Percentiles rank a stretch among this genome's conserved stretches.
phyloP scores from a whole-genome alignment of 1,140 invertebrate genomes.

The Chrysoperla carnea region DNA sequence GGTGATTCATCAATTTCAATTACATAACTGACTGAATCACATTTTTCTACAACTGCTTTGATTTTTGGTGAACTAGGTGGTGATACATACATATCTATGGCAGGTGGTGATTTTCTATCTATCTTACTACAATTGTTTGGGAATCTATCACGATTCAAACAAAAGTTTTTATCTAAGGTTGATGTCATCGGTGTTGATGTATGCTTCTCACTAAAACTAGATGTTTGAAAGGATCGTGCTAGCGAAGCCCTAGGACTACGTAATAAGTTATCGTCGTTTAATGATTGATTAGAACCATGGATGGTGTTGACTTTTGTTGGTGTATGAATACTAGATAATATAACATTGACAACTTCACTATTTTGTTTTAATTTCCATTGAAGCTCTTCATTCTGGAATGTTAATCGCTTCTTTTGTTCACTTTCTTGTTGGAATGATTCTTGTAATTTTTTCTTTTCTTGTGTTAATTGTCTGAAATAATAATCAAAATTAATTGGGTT shows the following conservation, averaged over 20 bases:
- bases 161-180: background rate
- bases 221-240: slow-evolving; percentile 13
- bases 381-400: slow-evolving; percentile 71
- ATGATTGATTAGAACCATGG: slow-evolving; percentile 2
- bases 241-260: slow-evolving; percentile 14
- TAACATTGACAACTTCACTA: slow-evolving; percentile 35
- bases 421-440: slow-evolving; percentile 50
- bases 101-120: too few relatives aligned
- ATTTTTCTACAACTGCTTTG: slow-evolving; percentile 64
- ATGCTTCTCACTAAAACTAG: slow-evolving; percentile 17
- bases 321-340: background rate
- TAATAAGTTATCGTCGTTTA: slow-evolving; percentile 11
- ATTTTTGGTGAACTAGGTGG: slow-evolving; percentile 43
- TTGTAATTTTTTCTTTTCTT: slow-evolving; percentile 49
- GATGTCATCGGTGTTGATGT: slow-evolving; percentile 4
- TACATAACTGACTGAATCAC: slow-evolving; percentile 68
- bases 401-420: slow-evolving; percentile 56
- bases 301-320: background rate
- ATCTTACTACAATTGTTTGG: background rate
- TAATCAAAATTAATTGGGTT: too few relatives aligned
- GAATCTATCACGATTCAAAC: background rate
- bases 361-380: slow-evolving; percentile 68
- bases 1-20: slow-evolving; percentile 57
- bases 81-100: slow-evolving; percentile 13
- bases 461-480: slow-evolving; percentile 28